phyloP scores from a whole-genome alignment of 2,797 vertebrate species.

The Acanthiza pusilla region DNA sequence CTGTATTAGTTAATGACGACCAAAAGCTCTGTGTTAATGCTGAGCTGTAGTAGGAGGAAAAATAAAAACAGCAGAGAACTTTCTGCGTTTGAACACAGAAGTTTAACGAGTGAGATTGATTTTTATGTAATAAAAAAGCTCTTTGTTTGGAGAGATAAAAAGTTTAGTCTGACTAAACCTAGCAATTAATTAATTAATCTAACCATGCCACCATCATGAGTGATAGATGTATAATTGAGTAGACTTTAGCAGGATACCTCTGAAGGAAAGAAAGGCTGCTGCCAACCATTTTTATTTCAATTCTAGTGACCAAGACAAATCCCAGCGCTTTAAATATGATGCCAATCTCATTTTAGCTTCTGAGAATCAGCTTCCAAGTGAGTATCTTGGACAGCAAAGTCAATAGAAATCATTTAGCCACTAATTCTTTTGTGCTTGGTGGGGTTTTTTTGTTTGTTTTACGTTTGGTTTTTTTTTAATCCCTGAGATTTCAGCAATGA shows the following conservation, averaged over 20 bases:
- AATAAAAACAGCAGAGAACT: background rate
- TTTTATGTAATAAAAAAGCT: background rate
- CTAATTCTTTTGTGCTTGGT: background rate
- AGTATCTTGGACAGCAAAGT: background rate
- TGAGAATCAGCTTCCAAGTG: background rate
- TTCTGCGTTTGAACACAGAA: fast-evolving
- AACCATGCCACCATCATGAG: background rate
- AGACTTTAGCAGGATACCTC: background rate
- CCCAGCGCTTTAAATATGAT: background rate
- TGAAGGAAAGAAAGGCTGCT: background rate
- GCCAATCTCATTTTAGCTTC: background rate
- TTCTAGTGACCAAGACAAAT: background rate
- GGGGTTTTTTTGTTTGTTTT: background rate
- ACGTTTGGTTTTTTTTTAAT: background rate
- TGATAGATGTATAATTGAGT: background rate
- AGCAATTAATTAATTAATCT: background rate
- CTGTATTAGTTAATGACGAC: slow-evolving; percentile 13
- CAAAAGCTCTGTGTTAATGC: background rate
- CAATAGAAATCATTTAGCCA: background rate
- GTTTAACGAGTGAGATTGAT: background rate
- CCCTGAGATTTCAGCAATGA: background rate
- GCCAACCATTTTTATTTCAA: background rate
- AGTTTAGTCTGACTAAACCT: background rate
- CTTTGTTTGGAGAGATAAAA: background rate
- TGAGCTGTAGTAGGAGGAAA: background rate